These are phyloP conservation scores for Porites lobata DNA, from an alignment of 92 coral and sea anemone genomes.

Conservation along the genomic window DNA sequence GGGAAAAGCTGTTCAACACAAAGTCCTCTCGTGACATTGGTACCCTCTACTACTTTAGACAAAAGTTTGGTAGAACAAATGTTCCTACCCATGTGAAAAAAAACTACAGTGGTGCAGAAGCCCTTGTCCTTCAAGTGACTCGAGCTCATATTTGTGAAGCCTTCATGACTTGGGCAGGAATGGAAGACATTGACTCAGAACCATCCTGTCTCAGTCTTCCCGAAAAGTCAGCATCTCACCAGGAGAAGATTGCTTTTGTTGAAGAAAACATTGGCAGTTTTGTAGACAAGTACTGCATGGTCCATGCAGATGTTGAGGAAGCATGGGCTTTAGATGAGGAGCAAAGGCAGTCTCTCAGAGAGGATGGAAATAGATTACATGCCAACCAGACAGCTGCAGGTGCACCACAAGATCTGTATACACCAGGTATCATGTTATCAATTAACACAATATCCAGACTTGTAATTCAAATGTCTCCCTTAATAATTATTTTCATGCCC, in stretches of 20 bases:
- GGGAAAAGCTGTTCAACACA: slow-evolving; percentile 37
- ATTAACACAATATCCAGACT: not conserved
- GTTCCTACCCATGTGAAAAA: slow-evolving; percentile 26
- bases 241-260: not conserved
- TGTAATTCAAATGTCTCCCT: not conserved
- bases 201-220: not conserved
- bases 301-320: not conserved
- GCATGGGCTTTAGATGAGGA: not conserved
- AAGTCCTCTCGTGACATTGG: slow-evolving; percentile 34
- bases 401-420: not conserved
- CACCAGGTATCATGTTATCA: not conserved
- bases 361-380: not conserved
- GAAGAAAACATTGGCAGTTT: not conserved
- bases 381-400: not conserved
- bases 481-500: not conserved
- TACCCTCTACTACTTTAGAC: slow-evolving; percentile 34
- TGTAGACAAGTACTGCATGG: not conserved
- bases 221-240: not conserved
- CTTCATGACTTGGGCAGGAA: slow-evolving; percentile 38
- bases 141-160: slow-evolving; percentile 21
- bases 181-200: slow-evolving; percentile 6
- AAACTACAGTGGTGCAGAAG: slow-evolving; percentile 29
- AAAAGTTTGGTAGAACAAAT: slow-evolving; percentile 21
- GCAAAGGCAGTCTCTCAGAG: not conserved
- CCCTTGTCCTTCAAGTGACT: slow-evolving; percentile 12